These are phyloP conservation scores for Syngnathus scovelli DNA, from an alignment of 2,113 vertebrate species.

Conservation along the genomic window DNA sequence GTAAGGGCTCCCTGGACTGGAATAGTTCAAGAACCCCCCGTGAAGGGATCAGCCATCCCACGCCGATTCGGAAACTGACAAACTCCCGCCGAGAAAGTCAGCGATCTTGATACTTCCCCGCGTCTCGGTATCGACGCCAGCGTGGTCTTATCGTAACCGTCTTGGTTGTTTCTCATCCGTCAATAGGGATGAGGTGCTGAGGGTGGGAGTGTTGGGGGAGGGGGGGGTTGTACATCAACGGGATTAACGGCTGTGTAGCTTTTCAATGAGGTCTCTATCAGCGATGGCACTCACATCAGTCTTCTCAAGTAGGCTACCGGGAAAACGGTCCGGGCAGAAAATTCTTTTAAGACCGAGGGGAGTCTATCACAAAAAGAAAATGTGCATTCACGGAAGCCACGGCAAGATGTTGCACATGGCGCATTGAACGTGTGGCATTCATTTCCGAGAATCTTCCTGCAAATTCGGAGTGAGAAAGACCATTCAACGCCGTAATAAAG, in stretches of 20 bases:
- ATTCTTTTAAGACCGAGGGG: neutral
- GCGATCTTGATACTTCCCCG: constrained; percentile 74
- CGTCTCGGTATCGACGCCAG: constrained; percentile 72
- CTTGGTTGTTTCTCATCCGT: constrained; percentile 75
- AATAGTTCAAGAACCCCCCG: too few relatives aligned
- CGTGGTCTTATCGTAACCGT: constrained; percentile 71
- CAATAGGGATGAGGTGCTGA: constrained; percentile 60
- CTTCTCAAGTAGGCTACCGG: neutral
- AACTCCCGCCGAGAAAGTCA: constrained; percentile 73
- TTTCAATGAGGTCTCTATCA: constrained; percentile 62
- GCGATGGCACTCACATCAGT: neutral
- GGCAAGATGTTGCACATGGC: neutral
- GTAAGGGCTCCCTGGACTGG: too few relatives aligned
- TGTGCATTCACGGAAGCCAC: neutral
- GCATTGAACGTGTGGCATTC: neutral
- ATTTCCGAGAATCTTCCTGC: neutral
- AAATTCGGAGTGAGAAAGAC: constrained; percentile 36
- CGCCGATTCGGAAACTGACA: constrained; percentile 74
- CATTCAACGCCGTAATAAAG: constrained; percentile 40
- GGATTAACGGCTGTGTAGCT: constrained; percentile 57
- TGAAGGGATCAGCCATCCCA: constrained; percentile 4
- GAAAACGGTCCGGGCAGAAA: neutral
- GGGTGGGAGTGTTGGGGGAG: neutral
- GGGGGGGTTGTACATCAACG: constrained; percentile 43
- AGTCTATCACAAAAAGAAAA: neutral